Evolutionary conservation across 1,140 invertebrate genomes (phyloP).

Genomic region (Musca domestica): DNA sequence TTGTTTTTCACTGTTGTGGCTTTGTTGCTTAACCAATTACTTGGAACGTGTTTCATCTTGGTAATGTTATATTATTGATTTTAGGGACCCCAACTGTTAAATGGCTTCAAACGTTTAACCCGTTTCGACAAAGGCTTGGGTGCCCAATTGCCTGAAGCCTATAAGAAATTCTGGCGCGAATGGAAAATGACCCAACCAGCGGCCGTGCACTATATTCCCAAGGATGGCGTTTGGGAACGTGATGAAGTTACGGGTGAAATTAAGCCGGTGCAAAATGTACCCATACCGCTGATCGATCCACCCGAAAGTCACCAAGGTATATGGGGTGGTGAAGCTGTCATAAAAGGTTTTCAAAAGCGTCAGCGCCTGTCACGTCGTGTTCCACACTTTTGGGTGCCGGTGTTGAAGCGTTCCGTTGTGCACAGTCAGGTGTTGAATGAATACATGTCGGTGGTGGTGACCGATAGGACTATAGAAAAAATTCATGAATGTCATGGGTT

Average conservation of each 20-base stretch:
- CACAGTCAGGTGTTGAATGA: constrained; percentile 92
- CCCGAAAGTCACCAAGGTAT: constrained; percentile 80
- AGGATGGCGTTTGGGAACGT: constrained; percentile 69
- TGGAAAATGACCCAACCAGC: constrained; percentile 72
- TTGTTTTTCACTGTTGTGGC: background rate
- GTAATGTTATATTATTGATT: background rate
- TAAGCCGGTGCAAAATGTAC: constrained; percentile 70
- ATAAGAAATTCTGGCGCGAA: constrained; percentile 84
- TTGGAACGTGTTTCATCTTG: background rate
- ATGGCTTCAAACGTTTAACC: constrained; percentile 54
- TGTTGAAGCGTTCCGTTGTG: constrained; percentile 73
- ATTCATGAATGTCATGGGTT: constrained; percentile 92
- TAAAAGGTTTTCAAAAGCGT: constrained; percentile 83
- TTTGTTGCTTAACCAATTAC: background rate
- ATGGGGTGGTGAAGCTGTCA: constrained; percentile 95
- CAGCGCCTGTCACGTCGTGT: constrained; percentile 60
- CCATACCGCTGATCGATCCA: constrained; percentile 76
- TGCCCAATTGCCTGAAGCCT: constrained; percentile 73
- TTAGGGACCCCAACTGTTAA: constrained; percentile 44
- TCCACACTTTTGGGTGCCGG: constrained; percentile 85
- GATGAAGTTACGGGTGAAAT: constrained; percentile 72
- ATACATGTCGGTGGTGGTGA: constrained; percentile 78
- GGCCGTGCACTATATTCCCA: constrained; percentile 83
- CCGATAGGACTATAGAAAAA: constrained; percentile 73
- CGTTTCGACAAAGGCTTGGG: constrained; percentile 64